Evolutionary conservation across 2,888 invertebrate genomes (phyloP).

Genomic region (Macaria notata): DNA sequence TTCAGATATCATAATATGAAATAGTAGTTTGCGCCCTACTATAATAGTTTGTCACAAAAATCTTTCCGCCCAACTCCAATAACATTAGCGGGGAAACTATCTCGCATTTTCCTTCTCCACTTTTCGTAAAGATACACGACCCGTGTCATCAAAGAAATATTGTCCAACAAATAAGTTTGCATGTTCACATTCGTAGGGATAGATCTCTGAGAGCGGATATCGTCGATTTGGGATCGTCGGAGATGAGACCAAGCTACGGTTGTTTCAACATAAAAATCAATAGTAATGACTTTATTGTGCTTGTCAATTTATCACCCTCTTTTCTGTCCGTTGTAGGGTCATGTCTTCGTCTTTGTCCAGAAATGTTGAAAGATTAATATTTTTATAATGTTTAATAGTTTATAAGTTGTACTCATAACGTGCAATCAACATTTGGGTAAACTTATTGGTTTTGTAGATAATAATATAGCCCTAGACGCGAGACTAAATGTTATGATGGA

Average conservation of each 20-base stretch:
- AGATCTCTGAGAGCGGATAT: constrained; percentile 65
- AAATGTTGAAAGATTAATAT: background rate
- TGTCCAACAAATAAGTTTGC: constrained; percentile 34
- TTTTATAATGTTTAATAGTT: too few species aligned
- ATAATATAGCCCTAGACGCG: too few species aligned
- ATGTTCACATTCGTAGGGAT: constrained; percentile 29
- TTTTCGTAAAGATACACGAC: constrained; percentile 27
- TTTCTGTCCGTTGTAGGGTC: constrained; percentile 3
- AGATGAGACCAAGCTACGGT: constrained; percentile 16
- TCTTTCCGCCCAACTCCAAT: constrained; percentile 17
- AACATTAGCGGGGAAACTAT: constrained; percentile 22
- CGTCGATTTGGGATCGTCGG: constrained; percentile 61
- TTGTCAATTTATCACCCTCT: constrained; percentile 13
- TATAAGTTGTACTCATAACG: too few species aligned
- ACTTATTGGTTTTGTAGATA: too few species aligned
- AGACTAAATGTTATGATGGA: constrained; percentile 2
- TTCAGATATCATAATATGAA: background rate
- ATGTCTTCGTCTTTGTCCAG: background rate
- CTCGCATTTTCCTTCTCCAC: constrained; percentile 23
- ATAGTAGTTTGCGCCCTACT: background rate
- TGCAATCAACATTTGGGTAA: too few species aligned
- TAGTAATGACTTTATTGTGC: constrained; percentile 21
- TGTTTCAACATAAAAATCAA: constrained; percentile 26
- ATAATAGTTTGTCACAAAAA: constrained; percentile 15
- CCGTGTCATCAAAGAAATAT: constrained; percentile 32